A percentile compares a stretch with the other conserved stretches of the same genome.
phyloP scores from a whole-genome alignment of 2,888 invertebrate genomes.

The Tetheella fluctuosa region DNA sequence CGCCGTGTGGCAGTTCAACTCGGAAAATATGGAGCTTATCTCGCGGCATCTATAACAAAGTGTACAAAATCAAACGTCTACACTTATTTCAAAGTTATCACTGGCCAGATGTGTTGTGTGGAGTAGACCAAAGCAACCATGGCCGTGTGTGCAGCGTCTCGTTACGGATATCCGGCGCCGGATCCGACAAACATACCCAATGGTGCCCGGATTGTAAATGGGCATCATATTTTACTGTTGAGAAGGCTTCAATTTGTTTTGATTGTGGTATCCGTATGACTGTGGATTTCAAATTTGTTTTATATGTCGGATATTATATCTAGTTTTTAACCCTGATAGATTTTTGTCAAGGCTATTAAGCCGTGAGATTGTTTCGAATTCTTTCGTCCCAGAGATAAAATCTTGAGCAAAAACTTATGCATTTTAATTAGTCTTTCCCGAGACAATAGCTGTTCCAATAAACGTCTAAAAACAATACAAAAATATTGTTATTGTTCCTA shows the following conservation, averaged over 20 bases:
- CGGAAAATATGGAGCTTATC: no score
- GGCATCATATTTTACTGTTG: background rate
- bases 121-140: background rate
- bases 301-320: background rate
- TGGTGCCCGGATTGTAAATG: slow-evolving; percentile 18
- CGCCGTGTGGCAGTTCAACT: no score
- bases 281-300: background rate
- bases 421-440: no score
- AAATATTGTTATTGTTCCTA: background rate
- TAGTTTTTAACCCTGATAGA: no score
- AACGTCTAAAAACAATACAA: background rate
- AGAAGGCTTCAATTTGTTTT: background rate
- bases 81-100: background rate
- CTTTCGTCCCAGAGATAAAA: no score
- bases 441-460: no score
- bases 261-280: background rate
- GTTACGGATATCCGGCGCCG: slow-evolving; percentile 48
- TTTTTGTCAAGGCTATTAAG: no score
- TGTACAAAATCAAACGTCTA: background rate
- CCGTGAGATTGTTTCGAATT: no score
- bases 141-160: slow-evolving; percentile 14
- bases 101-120: slow-evolving; percentile 9
- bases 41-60: no score
- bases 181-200: slow-evolving; percentile 23
- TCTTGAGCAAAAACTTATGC: no score